phyloP scores from a whole-genome alignment of 2,113 vertebrate species.

The Ptilonorhynchus violaceus region DNA sequence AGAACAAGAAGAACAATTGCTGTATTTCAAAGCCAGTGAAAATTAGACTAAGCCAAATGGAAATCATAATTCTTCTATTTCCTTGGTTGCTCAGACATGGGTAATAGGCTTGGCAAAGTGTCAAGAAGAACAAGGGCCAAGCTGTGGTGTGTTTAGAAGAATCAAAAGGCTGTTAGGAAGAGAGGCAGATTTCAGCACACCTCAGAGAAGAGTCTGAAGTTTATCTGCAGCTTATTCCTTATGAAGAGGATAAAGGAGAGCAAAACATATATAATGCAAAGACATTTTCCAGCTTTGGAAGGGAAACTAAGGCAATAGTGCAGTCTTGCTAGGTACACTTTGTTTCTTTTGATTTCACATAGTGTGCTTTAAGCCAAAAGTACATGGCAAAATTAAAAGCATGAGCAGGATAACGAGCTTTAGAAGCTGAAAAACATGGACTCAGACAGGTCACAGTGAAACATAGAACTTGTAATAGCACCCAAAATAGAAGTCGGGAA shows the following conservation, averaged over 20 bases:
- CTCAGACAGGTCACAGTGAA: neutral
- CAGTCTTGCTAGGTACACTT: neutral
- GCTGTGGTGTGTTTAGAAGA: conserved; percentile 15
- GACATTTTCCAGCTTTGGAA: neutral
- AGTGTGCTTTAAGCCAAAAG: neutral
- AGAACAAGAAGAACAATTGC: conserved; percentile 45
- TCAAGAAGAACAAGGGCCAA: conserved; percentile 68
- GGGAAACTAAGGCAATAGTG: neutral
- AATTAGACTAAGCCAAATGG: conserved; percentile 77
- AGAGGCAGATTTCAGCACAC: conserved; percentile 34
- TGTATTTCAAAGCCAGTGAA: conserved; percentile 68
- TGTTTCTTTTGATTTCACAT: neutral
- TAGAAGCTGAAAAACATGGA: neutral
- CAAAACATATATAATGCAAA: neutral
- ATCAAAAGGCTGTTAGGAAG: conserved; percentile 9
- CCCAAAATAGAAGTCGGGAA: neutral
- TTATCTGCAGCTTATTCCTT: neutral
- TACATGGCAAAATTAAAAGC: neutral
- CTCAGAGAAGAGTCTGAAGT: neutral
- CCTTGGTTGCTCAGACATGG: conserved; percentile 58
- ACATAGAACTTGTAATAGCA: neutral
- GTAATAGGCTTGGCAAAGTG: conserved; percentile 72
- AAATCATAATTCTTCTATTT: conserved; percentile 72
- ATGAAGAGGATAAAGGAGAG: neutral
- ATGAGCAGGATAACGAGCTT: neutral